A percentile compares a stretch with the other conserved stretches of the same genome.
These are phyloP conservation scores for Muscicapa adusta DNA, from an alignment of 2,113 vertebrate genomes.

Conservation along the genomic window DNA sequence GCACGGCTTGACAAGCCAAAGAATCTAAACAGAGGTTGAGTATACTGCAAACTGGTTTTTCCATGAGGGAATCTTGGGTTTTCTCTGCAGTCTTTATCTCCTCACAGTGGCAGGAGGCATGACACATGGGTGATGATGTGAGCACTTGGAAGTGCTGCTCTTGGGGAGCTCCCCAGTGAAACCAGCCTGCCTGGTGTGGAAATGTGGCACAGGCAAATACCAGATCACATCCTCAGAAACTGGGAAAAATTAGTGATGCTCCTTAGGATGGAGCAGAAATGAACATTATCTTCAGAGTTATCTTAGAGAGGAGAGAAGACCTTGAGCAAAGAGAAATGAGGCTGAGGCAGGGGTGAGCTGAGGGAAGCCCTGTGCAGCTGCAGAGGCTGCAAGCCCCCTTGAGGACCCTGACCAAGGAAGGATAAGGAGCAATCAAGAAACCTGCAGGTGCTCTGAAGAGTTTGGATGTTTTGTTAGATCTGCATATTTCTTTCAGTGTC, in stretches of 20 bases:
- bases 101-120: background rate
- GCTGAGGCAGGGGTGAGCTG: background rate
- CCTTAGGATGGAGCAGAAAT: background rate
- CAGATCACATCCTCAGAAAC: background rate
- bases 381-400: background rate
- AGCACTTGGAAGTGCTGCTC: background rate
- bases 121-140: background rate
- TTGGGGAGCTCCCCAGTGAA: background rate
- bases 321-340: background rate
- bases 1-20: background rate
- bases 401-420: slow-evolving; percentile 18
- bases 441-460: slow-evolving; percentile 22
- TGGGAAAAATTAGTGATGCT: accelerated
- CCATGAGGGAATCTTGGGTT: background rate
- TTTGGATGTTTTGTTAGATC: background rate
- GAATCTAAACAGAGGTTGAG: background rate
- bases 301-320: background rate
- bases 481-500: slow-evolving; percentile 16
- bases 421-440: background rate
- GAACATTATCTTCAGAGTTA: background rate
- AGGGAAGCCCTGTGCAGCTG: background rate
- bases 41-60: background rate
- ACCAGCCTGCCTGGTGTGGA: background rate
- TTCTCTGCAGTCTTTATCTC: background rate
- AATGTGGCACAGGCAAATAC: background rate